Conservation (phyloP, 2,797 vertebrate species). For the Characodon lateralis region DNA sequence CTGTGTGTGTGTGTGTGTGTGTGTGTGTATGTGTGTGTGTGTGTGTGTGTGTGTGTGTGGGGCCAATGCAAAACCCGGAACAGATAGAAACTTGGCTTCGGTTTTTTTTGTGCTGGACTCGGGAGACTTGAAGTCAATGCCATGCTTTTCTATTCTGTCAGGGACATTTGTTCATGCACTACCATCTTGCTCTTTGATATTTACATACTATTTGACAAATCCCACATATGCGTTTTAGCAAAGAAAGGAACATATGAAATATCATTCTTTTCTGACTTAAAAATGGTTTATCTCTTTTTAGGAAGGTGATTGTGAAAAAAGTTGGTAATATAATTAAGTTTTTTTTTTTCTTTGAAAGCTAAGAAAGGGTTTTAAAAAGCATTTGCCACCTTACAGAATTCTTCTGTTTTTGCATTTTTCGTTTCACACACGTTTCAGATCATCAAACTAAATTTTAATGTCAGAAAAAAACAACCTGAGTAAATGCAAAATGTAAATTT, state of each 20-base stretch:
- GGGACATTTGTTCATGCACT: conserved; percentile 22
- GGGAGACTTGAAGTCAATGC: conserved; percentile 30
- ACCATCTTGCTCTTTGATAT: conserved; percentile 20
- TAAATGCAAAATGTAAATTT: neutral
- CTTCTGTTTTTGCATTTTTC: neutral
- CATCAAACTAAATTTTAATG: neutral
- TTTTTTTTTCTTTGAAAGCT: neutral
- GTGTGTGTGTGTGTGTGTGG: conserved; percentile 10
- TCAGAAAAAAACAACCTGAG: neutral
- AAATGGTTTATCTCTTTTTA: neutral
- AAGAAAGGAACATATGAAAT: neutral
- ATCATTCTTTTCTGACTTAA: conserved; percentile 3
- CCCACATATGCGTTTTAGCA: neutral
- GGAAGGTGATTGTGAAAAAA: neutral
- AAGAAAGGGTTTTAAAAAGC: neutral
- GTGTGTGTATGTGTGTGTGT: conserved; percentile 19
- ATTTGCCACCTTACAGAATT: neutral
- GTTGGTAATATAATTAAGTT: neutral
- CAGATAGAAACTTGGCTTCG: conserved; percentile 53
- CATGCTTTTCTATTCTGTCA: conserved; percentile 19
- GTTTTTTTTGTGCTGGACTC: conserved; percentile 36
- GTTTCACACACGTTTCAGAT: neutral
- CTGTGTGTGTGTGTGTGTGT: conserved; percentile 29
- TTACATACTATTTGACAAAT: conserved; percentile 4
- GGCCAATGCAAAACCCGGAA: conserved; percentile 34